Evolutionary conservation across 1,140 invertebrate genomes (phyloP), one percentile per base, ranked within the genome.

Genomic region (Trichonephila clavata): DNA sequence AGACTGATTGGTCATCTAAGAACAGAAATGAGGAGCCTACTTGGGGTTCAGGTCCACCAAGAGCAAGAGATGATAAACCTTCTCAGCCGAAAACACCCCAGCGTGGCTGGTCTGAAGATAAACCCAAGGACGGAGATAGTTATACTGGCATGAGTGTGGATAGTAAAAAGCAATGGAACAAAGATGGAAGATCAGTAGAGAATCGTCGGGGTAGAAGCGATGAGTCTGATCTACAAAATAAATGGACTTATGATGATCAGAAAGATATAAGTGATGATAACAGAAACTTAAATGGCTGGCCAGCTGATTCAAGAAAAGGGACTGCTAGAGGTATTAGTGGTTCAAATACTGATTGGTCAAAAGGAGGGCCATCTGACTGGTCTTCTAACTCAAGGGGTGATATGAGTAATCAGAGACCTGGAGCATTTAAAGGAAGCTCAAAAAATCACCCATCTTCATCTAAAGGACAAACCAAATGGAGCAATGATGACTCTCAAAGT

Each of bases 181-280:
- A 63, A 21, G 61, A 39, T n/a, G 18, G 18, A 18, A 4, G 1
- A 18, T 32, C 50, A 57, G n/a, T 27, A 1, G 83, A 84, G 4
- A 39, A 71, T 57, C 43, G 27, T 20, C 87, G 50, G 39, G 57
- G 21, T 50, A 57, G n/a, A 18, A 60, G n/a, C 13, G 83, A 84
- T 18, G 21, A 27, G 10, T n/a, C 61, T 21, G 21, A n/a, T 84
- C 3, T 57, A 24, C 21, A 24, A 24, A 59, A 59, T 57, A 59
- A 14, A 13, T 84, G 81, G 81, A 14, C n/a, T 3, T 84, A 27
- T 59, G 50, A 59, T 16, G n/a, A n/a, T 24, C 81, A 84, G 21
- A 84, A 59, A 24, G 81, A 84, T n/a, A 59, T 57, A 84, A 84
- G n/a, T 84, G n/a, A 84, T 84, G 57, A 84, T 16, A 43, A 59